phyloP scores from a whole-genome alignment of 2,888 invertebrate species.

The Protonemura montana region DNA sequence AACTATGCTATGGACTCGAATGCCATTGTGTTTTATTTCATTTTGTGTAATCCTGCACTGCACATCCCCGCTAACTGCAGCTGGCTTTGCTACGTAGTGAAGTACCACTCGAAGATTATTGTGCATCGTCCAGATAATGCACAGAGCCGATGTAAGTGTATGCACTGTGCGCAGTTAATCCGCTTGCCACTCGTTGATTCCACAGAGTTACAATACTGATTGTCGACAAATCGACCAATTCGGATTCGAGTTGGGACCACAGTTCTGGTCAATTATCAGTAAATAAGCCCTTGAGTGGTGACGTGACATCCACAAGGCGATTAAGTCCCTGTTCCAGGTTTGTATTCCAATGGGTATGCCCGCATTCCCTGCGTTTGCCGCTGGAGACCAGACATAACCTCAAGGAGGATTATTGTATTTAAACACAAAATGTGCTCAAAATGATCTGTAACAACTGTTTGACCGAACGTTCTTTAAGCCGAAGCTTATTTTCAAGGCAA shows the following conservation, averaged over 20 bases:
- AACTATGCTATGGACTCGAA: too few species aligned
- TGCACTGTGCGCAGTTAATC: neutral
- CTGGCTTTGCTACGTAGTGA: neutral
- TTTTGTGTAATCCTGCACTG: too few species aligned
- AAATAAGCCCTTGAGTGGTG: neutral
- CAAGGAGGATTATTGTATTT: neutral
- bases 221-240: neutral
- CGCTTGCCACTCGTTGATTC: neutral
- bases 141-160: neutral
- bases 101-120: neutral
- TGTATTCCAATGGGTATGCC: neutral
- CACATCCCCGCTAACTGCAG: neutral
- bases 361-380: neutral
- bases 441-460: neutral
- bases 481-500: neutral
- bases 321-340: neutral
- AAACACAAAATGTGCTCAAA: neutral
- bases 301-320: neutral
- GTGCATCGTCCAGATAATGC: neutral
- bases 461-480: neutral
- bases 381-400: neutral
- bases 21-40: too few species aligned
- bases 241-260: neutral
- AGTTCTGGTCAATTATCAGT: neutral
- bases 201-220: neutral